Conservation (phyloP, 2,113 vertebrate species). For the Anhinga rufa region DNA sequence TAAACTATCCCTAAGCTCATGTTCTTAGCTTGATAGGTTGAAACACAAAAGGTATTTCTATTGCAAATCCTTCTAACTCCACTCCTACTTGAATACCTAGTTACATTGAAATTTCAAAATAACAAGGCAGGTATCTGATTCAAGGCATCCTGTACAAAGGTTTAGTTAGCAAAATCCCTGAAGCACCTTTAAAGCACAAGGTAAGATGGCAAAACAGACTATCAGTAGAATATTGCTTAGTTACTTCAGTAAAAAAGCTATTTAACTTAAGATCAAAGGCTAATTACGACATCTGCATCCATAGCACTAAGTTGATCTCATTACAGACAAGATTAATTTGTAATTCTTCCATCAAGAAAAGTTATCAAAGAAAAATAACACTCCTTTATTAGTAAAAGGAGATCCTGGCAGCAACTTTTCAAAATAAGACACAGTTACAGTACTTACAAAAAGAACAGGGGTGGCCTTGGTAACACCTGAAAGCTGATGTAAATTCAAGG, state of each 20-base stretch:
- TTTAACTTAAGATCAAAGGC: background rate
- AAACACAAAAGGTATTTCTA: background rate
- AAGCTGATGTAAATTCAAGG: background rate
- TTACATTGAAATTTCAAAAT: background rate
- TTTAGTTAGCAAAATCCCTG: background rate
- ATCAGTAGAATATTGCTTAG: background rate
- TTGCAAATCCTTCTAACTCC: background rate
- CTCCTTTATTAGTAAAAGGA: background rate
- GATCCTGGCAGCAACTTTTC: background rate
- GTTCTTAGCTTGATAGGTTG: background rate
- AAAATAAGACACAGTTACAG: background rate
- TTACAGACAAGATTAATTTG: background rate
- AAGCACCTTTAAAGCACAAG: background rate
- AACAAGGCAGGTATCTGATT: background rate
- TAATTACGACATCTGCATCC: background rate
- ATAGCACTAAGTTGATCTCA: background rate
- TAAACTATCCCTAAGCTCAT: background rate
- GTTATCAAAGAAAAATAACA: background rate
- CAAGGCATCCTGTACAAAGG: background rate
- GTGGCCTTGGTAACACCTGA: background rate
- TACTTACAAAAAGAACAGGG: background rate
- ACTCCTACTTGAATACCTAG: background rate
- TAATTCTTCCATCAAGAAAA: background rate
- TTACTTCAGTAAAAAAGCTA: background rate
- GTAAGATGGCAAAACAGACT: background rate